Conservation (phyloP, 1,140 invertebrate genomes). For the Caenorhabditis remanei region DNA sequence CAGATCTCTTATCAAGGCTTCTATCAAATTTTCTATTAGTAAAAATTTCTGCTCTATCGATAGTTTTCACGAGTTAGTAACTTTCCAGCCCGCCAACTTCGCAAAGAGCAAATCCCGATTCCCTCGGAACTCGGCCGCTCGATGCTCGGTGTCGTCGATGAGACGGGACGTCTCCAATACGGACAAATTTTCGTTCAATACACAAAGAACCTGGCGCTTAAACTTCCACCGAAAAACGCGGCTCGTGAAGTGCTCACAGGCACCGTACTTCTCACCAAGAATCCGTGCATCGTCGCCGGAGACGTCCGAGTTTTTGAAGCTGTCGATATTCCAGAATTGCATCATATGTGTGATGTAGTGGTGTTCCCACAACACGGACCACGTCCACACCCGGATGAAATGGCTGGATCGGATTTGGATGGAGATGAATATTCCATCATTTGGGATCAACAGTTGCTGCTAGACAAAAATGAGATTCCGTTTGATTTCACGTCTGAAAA, state of each 20-base stretch:
- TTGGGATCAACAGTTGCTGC: constrained; percentile 74
- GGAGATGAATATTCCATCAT: constrained; percentile 77
- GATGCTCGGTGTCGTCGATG: constrained; percentile 76
- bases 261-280: constrained; percentile 74
- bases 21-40: constrained; percentile 63
- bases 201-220: constrained; percentile 65
- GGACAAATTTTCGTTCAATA: constrained; percentile 74
- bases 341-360: constrained; percentile 77
- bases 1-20: constrained; percentile 68
- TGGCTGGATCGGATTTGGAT: constrained; percentile 77
- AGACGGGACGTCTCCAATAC: constrained; percentile 71
- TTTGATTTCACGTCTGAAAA: constrained; percentile 68
- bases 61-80: too few species aligned
- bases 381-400: constrained; percentile 78
- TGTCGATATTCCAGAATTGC: constrained; percentile 73
- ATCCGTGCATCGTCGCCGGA: constrained; percentile 77
- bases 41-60: not conserved
- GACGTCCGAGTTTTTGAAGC: constrained; percentile 77
- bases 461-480: constrained; percentile 69
- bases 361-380: constrained; percentile 77
- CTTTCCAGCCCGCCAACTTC: constrained; percentile 62
- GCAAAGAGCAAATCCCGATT: constrained; percentile 73
- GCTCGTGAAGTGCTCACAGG: constrained; percentile 17
- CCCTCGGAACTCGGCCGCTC: constrained; percentile 71
- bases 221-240: constrained; percentile 52